Base-by-base conservation (phyloP, 2,797 vertebrate species). In the Thamnophis elegans region DNA sequence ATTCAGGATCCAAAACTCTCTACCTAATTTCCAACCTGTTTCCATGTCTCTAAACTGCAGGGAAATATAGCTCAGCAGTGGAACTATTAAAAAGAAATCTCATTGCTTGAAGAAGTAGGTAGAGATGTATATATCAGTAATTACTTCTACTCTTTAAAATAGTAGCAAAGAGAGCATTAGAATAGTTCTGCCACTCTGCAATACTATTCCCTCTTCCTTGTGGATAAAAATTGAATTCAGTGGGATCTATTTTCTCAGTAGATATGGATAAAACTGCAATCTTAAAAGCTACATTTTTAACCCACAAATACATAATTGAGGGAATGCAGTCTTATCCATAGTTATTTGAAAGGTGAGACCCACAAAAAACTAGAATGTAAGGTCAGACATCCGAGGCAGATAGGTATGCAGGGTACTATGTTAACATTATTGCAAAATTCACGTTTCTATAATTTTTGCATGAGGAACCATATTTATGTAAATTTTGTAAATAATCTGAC, bases 401-500 rank as follows among this genome's bases (percentile, higher is more conserved):
- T 82, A 13, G 73, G 42, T 82, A 62, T 47, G 73, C 73, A 82
- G 90, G 25, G 12, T 51, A 16, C 36, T 47, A n/a, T 54, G 42
- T 54, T 68, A 85, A 88, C 5, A 94, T 5, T 68, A 62, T 68
- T 92, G 53, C 91, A 47, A 92, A 78, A 90, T 91, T 93, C 91
- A 88, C 92, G 89, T 87, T 87, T 93, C 92, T 85, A 93, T 87
- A 85, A 25, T 1, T 65, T 26, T 20, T 93, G 62, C 92, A 88
- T 96, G 73, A 94, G 93, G 55, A 95, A 91, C 62, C 26, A 14
- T 89, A 42, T 95, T 92, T 93, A 54, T 95, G 95, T 97, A 93
- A 87, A 92, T 36, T 91, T 93, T 93, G 93, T 96, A 95, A 97
- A 97, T 93, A 87, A 90, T 94, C 92, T 95, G 93, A 3, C 53